Percentiles rank a stretch among this genome's conserved stretches.
Evolutionary conservation across 2,797 vertebrate genomes (phyloP).

Genomic region (Enteromius unitaeniatus): DNA sequence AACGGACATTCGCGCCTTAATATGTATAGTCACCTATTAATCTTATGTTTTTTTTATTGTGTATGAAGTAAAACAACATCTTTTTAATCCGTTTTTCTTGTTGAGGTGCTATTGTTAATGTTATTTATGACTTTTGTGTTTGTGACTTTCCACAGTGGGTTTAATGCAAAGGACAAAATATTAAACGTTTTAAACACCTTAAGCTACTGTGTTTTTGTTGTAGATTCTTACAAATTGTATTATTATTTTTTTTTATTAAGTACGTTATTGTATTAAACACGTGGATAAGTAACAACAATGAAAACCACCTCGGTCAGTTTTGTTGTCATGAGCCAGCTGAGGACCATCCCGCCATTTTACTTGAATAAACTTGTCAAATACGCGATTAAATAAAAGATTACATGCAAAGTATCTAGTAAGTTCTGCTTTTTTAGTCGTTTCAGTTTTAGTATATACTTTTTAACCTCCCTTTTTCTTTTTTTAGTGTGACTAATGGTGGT

Average conservation of each 20-base stretch:
- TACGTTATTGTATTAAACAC: background rate
- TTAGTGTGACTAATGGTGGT: slow-evolving; percentile 92
- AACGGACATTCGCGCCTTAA: background rate
- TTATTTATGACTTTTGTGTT: background rate
- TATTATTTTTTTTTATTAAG: too few relatives aligned
- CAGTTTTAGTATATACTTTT: background rate
- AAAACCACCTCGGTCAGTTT: background rate
- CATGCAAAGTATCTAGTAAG: too few relatives aligned
- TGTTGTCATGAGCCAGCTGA: slow-evolving; percentile 1
- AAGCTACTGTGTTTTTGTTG: background rate
- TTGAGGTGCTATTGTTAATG: background rate
- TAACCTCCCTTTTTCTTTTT: background rate
- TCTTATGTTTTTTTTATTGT: background rate
- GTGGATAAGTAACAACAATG: too few relatives aligned
- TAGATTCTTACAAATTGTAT: background rate
- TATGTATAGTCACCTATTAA: background rate
- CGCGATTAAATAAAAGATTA: background rate
- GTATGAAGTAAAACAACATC: too few relatives aligned
- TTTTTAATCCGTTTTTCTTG: background rate
- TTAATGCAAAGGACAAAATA: background rate
- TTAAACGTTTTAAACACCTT: background rate
- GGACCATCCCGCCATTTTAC: slow-evolving; percentile 52
- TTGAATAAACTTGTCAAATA: too few relatives aligned
- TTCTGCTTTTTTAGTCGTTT: background rate
- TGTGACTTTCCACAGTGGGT: background rate